A percentile compares a stretch with the other conserved stretches of the same genome.
phyloP scores from a whole-genome alignment of 2,113 vertebrate species.

The Grus americana region DNA sequence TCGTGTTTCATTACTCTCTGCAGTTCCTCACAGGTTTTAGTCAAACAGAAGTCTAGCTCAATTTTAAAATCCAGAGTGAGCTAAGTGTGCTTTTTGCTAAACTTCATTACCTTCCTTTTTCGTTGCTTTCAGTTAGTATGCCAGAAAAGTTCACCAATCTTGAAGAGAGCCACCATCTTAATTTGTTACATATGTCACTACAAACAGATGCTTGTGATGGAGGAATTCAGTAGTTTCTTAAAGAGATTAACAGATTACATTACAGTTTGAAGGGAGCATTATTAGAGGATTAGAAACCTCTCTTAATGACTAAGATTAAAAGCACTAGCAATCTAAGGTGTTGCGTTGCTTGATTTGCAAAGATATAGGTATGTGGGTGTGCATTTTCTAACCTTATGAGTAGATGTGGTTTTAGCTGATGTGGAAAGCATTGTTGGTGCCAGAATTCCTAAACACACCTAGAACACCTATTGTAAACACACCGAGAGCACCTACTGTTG shows the following conservation, averaged over 20 bases:
- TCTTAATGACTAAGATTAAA: conserved; percentile 4
- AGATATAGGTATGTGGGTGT: neutral
- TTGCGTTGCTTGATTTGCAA: neutral
- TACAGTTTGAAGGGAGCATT: conserved; percentile 20
- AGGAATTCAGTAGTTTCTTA: conserved; percentile 36
- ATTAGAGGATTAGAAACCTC: conserved; percentile 40
- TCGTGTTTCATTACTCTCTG: neutral
- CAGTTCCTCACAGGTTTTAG: neutral
- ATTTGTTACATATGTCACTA: neutral
- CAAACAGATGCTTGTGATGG: conserved; percentile 17
- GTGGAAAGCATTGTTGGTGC: neutral
- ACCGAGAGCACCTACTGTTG: neutral
- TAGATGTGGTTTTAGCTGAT: conserved; percentile 2
- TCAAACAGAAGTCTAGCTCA: neutral
- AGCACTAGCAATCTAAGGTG: neutral
- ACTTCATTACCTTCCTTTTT: neutral
- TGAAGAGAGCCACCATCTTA: neutral
- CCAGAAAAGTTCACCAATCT: neutral
- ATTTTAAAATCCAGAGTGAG: neutral
- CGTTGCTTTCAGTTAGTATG: neutral
- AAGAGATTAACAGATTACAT: conserved; percentile 42
- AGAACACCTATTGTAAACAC: neutral
- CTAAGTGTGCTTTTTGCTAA: neutral
- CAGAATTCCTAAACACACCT: conserved; percentile 24
- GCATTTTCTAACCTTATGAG: neutral